Evolutionary conservation across 2,888 invertebrate genomes (phyloP).

Genomic region (Hedya salicella): DNA sequence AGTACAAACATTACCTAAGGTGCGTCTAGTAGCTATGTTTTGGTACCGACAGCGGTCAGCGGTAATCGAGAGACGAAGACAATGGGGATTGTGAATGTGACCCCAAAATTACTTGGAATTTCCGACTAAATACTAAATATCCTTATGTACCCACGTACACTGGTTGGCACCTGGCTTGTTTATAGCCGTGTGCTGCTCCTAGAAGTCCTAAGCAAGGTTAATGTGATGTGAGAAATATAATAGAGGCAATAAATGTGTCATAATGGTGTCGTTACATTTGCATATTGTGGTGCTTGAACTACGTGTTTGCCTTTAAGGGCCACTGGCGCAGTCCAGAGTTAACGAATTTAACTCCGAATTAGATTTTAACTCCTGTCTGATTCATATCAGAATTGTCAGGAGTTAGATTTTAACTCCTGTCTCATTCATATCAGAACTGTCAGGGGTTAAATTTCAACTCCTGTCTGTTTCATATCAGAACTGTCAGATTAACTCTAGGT

Average conservation of each 20-base stretch:
- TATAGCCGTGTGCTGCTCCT: not conserved
- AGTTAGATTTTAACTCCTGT: no score
- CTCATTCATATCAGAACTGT: no score
- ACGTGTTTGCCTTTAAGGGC: conserved; percentile 29
- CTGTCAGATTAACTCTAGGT: no score
- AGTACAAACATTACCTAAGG: not conserved
- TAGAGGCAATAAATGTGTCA: conserved; percentile 36
- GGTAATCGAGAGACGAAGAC: conserved; percentile 32
- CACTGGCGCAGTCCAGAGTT: no score
- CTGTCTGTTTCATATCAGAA: no score
- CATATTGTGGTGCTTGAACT: conserved; percentile 24
- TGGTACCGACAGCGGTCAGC: conserved; percentile 29
- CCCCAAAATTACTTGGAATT: conserved; percentile 37
- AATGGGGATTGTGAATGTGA: conserved; percentile 43
- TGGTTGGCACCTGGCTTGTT: not conserved
- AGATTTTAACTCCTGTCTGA: no score
- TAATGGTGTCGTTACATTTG: conserved; percentile 38
- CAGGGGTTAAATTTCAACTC: no score
- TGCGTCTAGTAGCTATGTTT: conserved; percentile 15
- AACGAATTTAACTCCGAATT: no score
- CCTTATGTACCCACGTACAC: conserved; percentile 7
- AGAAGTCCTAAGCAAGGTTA: conserved; percentile 34
- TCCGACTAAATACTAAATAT: conserved; percentile 23
- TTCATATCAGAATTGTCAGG: no score
- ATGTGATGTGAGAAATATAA: conserved; percentile 28